These are phyloP conservation scores for Cyclophora punctaria DNA, from an alignment of 2,888 invertebrate genomes.

Conservation along the genomic window DNA sequence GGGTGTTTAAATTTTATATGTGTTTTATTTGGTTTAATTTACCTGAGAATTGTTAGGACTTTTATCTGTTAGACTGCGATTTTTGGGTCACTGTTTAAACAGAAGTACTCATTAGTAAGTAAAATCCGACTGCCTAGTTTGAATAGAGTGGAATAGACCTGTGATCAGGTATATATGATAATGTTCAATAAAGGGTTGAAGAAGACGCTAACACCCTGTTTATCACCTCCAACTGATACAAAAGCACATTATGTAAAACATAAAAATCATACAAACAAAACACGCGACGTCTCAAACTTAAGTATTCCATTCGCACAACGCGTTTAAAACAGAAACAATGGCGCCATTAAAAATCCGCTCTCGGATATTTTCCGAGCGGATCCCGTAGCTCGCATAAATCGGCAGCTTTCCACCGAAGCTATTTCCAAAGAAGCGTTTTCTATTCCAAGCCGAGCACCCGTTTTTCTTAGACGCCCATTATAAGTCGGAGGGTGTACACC, in stretches of 20 bases:
- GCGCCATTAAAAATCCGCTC: conserved; percentile 73
- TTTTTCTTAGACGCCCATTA: conserved; percentile 74
- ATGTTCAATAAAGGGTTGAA: no score
- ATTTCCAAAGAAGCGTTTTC: conserved; percentile 74
- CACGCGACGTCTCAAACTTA: conserved; percentile 39
- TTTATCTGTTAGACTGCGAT: no score
- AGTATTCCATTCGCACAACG: conserved; percentile 70
- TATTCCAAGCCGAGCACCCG: conserved; percentile 72
- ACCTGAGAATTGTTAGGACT: no score
- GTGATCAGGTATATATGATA: no score
- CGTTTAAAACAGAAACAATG: conserved; percentile 74
- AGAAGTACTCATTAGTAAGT: no score
- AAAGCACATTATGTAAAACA: conserved; percentile 6
- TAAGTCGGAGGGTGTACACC: conserved; percentile 51
- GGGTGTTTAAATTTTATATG: conserved; percentile 6
- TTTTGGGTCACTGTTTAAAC: no score
- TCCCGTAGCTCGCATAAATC: conserved; percentile 73
- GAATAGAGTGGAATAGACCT: no score
- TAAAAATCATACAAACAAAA: conserved; percentile 40
- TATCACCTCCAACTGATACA: neutral
- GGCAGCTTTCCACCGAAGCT: conserved; percentile 73
- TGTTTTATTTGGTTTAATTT: no score
- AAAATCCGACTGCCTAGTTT: no score
- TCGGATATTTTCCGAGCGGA: conserved; percentile 69
- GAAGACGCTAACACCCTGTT: conserved; percentile 2